Percentiles rank a stretch among this genome's conserved stretches.
Conservation (phyloP, 2,888 invertebrate genomes). For the Xestoiulus laeticollis region DNA sequence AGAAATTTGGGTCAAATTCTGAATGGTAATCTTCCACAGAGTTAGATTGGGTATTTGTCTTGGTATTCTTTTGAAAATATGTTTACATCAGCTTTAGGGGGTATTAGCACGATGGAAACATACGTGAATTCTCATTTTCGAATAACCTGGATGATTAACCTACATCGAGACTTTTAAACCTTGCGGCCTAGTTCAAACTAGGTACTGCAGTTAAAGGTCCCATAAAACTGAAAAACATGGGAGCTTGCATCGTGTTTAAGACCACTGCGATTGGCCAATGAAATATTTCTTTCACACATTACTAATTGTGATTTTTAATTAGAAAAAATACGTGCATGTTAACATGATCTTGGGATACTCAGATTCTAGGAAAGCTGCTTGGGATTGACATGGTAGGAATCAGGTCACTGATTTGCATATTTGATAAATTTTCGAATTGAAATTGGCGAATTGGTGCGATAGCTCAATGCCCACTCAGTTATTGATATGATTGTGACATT, state of each 20-base stretch:
- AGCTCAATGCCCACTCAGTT: no score
- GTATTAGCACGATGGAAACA: slow-evolving; percentile 3
- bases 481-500: no score
- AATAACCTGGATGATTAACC: slow-evolving; percentile 33
- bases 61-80: background rate
- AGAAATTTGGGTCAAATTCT: background rate
- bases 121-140: slow-evolving; percentile 1
- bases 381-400: background rate
- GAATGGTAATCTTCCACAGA: background rate
- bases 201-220: background rate
- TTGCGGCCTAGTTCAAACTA: slow-evolving; percentile 18
- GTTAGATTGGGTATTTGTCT: background rate
- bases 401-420: background rate
- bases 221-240: slow-evolving; percentile 5
- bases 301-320: background rate
- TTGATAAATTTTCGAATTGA: no score
- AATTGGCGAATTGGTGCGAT: no score
- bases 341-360: no score
- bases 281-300: background rate
- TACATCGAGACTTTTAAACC: slow-evolving; percentile 32
- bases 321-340: background rate
- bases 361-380: background rate
- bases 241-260: background rate
- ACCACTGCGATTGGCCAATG: background rate
- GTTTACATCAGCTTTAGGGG: slow-evolving; percentile 8